A percentile compares a stretch with the other conserved stretches of the same genome.
Evolutionary conservation across 2,888 invertebrate species (phyloP).

Genomic region (Maniola hyperantus): DNA sequence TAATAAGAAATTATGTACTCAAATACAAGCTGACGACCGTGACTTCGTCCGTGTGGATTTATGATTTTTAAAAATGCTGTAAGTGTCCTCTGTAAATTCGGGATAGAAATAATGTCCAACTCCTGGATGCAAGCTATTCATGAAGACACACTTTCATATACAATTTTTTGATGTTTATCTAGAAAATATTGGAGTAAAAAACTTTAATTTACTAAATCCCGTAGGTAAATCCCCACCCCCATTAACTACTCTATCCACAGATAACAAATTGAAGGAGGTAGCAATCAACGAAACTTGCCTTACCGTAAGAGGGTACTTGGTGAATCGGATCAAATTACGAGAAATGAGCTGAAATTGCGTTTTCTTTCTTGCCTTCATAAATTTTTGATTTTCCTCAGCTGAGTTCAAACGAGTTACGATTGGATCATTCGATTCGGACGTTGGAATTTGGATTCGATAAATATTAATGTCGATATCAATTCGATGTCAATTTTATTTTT

Average conservation of each 20-base stretch:
- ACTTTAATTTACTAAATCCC: too few species aligned
- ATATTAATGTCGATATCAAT: conserved; percentile 7
- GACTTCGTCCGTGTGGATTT: too few species aligned
- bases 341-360: conserved; percentile 19
- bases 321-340: conserved; percentile 17
- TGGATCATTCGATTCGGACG: conserved; percentile 16
- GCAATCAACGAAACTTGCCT: conserved; percentile 12
- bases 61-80: too few species aligned
- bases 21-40: too few species aligned
- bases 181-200: too few species aligned
- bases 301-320: conserved; percentile 8
- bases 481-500: not conserved
- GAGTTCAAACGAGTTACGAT: conserved; percentile 7
- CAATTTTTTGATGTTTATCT: too few species aligned
- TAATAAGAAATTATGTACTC: too few species aligned
- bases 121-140: too few species aligned
- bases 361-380: conserved; percentile 18
- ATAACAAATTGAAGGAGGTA: conserved; percentile 9
- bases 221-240: too few species aligned
- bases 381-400: conserved; percentile 16
- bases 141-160: too few species aligned
- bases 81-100: too few species aligned
- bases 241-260: not conserved
- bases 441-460: conserved; percentile 11
- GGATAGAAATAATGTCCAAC: too few species aligned